Evolutionary conservation across 2,888 invertebrate genomes (phyloP).

Genomic region (Phorcus lineatus): DNA sequence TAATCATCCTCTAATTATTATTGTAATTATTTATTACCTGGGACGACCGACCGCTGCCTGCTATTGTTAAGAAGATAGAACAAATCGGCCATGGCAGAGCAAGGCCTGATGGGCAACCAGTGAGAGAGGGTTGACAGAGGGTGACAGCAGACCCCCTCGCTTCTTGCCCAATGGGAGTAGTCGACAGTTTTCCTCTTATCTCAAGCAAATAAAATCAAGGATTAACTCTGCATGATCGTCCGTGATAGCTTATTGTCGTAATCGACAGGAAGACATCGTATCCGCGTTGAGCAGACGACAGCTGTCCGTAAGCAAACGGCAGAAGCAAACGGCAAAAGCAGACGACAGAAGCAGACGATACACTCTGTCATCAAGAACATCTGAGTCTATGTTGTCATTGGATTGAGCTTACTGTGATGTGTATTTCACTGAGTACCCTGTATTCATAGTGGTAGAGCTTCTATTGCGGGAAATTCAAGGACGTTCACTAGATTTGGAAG

Average conservation of each 20-base stretch:
- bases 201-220: constrained; percentile 15
- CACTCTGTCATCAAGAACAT: no score
- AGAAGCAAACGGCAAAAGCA: not conserved
- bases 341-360: constrained; percentile 2
- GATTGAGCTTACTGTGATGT: no score
- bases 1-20: constrained; percentile 13
- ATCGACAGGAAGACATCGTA: constrained; percentile 9
- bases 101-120: not conserved
- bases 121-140: not conserved
- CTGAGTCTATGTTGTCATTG: no score
- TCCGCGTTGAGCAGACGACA: constrained; percentile 7
- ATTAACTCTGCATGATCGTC: not conserved
- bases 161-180: not conserved
- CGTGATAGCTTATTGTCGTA: constrained; percentile 5
- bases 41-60: not conserved
- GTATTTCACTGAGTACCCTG: no score
- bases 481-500: no score
- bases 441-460: no score
- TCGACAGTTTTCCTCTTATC: not conserved
- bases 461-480: no score
- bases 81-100: not conserved
- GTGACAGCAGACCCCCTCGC: not conserved
- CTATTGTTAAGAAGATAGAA: not conserved
- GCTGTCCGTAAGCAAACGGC: not conserved
- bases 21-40: constrained; percentile 15